Percentiles rank a stretch among this genome's conserved stretches.
Conservation (phyloP, 2,888 invertebrate genomes). For the Nematopogon swammerdamellus region DNA sequence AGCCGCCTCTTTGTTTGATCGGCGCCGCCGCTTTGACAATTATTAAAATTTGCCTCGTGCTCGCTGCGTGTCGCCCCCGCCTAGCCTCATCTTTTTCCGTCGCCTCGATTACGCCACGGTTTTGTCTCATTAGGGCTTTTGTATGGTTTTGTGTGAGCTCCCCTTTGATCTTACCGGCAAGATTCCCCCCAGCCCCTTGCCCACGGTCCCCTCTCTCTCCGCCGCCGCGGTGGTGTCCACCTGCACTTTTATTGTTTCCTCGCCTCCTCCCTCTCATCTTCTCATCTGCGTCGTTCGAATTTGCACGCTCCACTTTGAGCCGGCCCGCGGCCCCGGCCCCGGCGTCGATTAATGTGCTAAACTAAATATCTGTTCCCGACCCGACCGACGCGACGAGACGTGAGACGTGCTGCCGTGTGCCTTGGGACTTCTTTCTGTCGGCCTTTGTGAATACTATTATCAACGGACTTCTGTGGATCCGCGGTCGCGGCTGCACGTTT, state of each 20-base stretch:
- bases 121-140: constrained; percentile 58
- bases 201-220: not conserved
- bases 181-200: not conserved
- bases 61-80: constrained; percentile 25
- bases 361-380: not conserved
- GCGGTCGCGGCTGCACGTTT: too few species aligned
- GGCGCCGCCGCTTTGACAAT: constrained; percentile 59
- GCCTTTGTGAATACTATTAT: too few species aligned
- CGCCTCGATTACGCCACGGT: constrained; percentile 56
- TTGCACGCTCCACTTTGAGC: constrained; percentile 51
- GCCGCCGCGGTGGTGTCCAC: constrained; percentile 34
- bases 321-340: too few species aligned
- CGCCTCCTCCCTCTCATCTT: constrained; percentile 23
- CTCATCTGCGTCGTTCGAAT: constrained; percentile 27
- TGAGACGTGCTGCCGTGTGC: too few species aligned
- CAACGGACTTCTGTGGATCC: too few species aligned
- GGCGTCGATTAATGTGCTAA: not conserved
- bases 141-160: constrained; percentile 47
- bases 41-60: constrained; percentile 58
- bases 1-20: constrained; percentile 33
- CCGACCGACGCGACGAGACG: too few species aligned
- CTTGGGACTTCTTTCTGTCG: too few species aligned
- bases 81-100: constrained; percentile 52
- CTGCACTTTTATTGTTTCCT: constrained; percentile 53
- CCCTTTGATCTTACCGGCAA: constrained; percentile 36